Percentiles rank a stretch among this genome's conserved stretches.
These are phyloP conservation scores for Caranx ignobilis DNA, from an alignment of 2,113 vertebrate species.

Conservation along the genomic window DNA sequence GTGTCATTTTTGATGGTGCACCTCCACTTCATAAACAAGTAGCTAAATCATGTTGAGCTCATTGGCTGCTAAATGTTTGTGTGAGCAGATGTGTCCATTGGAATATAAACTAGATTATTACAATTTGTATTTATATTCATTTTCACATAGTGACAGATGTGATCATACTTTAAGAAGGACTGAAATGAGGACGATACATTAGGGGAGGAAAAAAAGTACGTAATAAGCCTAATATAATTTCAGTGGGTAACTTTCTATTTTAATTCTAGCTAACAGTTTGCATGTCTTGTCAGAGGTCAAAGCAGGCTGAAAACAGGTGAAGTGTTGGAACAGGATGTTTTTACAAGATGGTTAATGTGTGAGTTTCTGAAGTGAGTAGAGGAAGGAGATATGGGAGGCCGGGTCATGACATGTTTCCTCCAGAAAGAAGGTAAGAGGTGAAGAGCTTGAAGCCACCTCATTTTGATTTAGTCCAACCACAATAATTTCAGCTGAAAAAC, in stretches of 20 bases:
- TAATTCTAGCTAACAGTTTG: background rate
- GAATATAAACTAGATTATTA: background rate
- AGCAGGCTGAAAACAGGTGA: slow-evolving; percentile 21
- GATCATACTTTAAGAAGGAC: background rate
- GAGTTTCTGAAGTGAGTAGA: slow-evolving; percentile 34
- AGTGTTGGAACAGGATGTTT: slow-evolving; percentile 44
- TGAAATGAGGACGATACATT: background rate
- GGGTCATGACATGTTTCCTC: slow-evolving; percentile 42
- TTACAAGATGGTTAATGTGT: slow-evolving; percentile 38
- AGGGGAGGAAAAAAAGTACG: background rate
- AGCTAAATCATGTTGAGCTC: background rate
- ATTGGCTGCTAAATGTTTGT: background rate
- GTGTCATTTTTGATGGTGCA: background rate
- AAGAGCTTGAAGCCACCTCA: background rate
- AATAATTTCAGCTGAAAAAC: background rate
- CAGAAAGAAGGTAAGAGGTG: slow-evolving; percentile 14
- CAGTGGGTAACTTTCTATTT: background rate
- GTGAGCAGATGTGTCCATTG: background rate
- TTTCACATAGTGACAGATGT: background rate
- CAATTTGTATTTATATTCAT: background rate
- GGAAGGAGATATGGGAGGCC: slow-evolving; percentile 42
- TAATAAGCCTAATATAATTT: background rate
- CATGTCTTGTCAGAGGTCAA: slow-evolving; percentile 17
- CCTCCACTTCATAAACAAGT: background rate
- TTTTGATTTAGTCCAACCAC: background rate